phyloP scores from a whole-genome alignment of 2,797 vertebrate species.

The Anolis apletophallus region DNA sequence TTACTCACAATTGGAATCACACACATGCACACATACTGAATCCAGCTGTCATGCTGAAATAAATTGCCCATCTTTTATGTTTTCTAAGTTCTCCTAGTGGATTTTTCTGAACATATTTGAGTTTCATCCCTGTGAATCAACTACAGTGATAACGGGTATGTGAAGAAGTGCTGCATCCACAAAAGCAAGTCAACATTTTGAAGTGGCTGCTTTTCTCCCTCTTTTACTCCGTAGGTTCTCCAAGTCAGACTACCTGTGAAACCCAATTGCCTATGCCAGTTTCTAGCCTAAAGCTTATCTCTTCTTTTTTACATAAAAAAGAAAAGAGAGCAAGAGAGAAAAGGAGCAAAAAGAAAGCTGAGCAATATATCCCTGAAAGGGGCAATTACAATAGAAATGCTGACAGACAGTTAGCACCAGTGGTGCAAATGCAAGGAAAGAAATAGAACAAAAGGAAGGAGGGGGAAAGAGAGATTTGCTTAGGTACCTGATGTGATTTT shows the following conservation, averaged over 20 bases:
- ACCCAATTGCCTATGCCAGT: conserved; percentile 68
- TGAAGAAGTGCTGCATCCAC: background rate
- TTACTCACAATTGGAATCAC: too few species aligned
- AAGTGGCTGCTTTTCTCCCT: conserved; percentile 37
- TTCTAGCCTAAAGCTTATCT: conserved; percentile 74
- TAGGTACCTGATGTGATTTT: background rate
- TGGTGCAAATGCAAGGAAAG: conserved; percentile 48
- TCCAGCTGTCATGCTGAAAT: too few species aligned
- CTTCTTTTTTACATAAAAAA: conserved; percentile 23
- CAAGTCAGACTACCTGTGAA: conserved; percentile 60
- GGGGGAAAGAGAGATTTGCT: background rate
- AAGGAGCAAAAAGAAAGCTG: conserved; percentile 49
- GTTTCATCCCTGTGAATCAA: background rate
- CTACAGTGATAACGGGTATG: background rate
- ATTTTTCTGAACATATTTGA: background rate
- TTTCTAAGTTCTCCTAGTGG: background rate
- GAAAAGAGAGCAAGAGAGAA: background rate
- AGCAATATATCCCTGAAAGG: conserved; percentile 77
- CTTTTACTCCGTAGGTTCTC: conserved; percentile 46
- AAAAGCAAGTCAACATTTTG: conserved; percentile 27
- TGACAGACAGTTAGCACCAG: conserved; percentile 70
- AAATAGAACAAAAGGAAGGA: background rate
- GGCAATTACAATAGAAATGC: conserved; percentile 68
- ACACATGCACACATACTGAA: too few species aligned
- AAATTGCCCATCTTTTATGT: background rate